These are phyloP conservation scores for Geophilus truncorum DNA, from an alignment of 2,888 invertebrate species.

Conservation along the genomic window DNA sequence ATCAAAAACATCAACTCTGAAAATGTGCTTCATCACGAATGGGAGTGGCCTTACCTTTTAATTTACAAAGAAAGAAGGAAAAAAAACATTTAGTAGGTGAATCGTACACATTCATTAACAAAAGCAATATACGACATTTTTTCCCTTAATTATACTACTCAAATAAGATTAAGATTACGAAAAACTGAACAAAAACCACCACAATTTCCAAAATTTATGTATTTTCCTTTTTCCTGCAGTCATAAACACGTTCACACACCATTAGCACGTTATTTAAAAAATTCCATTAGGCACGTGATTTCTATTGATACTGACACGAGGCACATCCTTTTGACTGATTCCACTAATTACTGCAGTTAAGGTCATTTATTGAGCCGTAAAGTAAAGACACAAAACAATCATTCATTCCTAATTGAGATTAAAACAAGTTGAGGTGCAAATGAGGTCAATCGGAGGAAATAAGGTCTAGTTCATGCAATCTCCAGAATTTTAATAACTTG, in stretches of 20 bases:
- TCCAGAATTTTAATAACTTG: background rate
- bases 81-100: background rate
- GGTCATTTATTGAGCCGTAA: background rate
- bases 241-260: background rate
- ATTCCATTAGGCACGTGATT: background rate
- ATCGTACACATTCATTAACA: background rate
- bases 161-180: background rate
- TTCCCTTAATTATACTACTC: no score
- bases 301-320: background rate
- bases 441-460: background rate
- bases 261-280: background rate
- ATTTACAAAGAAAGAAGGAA: background rate
- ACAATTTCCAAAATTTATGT: background rate
- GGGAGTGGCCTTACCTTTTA: background rate
- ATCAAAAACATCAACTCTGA: background rate
- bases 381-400: background rate
- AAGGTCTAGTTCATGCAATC: background rate
- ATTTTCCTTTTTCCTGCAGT: background rate
- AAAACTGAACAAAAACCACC: background rate
- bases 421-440: background rate
- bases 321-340: background rate
- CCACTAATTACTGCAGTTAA: background rate
- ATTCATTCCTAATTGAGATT: background rate
- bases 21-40: background rate
- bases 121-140: background rate